These are phyloP conservation scores for Apamea crenata DNA, from an alignment of 2,888 invertebrate species.

Conservation along the genomic window DNA sequence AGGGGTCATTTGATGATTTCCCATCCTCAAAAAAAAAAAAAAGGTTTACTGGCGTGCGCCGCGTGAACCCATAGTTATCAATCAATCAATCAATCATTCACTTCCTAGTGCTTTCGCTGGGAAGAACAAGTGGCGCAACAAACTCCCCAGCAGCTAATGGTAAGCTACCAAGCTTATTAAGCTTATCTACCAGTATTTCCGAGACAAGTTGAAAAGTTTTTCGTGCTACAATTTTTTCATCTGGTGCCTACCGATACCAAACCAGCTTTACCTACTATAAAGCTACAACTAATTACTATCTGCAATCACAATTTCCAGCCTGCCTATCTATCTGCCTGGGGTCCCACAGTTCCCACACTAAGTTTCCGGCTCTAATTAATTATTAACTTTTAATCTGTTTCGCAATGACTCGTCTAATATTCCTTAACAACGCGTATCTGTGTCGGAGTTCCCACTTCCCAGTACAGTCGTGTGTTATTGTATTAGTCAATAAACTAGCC, in stretches of 20 bases:
- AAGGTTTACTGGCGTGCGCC: too few species aligned
- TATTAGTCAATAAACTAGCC: neutral
- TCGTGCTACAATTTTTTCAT: neutral
- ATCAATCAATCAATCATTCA: too few species aligned
- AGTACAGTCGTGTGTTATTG: neutral
- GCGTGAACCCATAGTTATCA: too few species aligned
- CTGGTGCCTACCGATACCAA: neutral
- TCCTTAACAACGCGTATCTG: conserved; percentile 11
- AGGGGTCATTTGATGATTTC: too few species aligned
- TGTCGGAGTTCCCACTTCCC: conserved; percentile 38
- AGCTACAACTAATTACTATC: neutral
- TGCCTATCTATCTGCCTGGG: conserved; percentile 2
- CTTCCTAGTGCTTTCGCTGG: too few species aligned
- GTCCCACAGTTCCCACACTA: conserved; percentile 27
- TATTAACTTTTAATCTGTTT: conserved; percentile 44
- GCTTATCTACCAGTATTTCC: neutral
- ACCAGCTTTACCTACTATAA: neutral
- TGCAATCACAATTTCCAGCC: neutral
- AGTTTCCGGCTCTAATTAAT: conserved; percentile 40
- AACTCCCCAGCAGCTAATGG: too few species aligned
- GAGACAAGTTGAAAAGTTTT: neutral
- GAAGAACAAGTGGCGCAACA: too few species aligned
- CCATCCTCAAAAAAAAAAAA: too few species aligned
- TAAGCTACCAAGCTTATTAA: neutral
- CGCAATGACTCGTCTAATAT: conserved; percentile 30